A percentile compares a stretch with the other conserved stretches of the same genome.
phyloP scores from a whole-genome alignment of 2,888 invertebrate genomes.

The Apodemia zela region DNA sequence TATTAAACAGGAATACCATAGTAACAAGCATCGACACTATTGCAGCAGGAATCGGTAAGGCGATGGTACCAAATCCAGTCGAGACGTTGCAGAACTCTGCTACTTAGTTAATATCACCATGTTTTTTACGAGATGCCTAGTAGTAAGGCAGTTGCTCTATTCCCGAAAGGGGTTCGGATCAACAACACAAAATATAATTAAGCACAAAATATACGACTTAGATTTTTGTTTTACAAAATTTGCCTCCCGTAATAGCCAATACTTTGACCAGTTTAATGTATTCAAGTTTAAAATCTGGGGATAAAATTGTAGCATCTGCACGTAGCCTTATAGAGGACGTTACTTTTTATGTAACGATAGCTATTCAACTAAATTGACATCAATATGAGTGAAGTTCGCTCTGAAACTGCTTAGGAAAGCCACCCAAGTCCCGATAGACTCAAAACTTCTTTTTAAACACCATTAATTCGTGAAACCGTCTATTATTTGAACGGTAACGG shows the following conservation, averaged over 20 bases:
- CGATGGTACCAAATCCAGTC: too few species aligned
- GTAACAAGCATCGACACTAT: too few species aligned
- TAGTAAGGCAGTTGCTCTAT: too few species aligned
- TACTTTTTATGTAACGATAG: conserved; percentile 66
- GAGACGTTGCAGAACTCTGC: too few species aligned
- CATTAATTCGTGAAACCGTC: conserved; percentile 39
- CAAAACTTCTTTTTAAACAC: conserved; percentile 39
- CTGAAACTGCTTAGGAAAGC: conserved; percentile 36
- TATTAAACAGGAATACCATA: too few species aligned
- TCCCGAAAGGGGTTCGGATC: too few species aligned
- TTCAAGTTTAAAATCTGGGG: conserved; percentile 7
- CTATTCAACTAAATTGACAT: conserved; percentile 67
- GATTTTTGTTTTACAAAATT: background rate
- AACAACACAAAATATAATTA: too few species aligned
- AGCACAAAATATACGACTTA: too few species aligned
- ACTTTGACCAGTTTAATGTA: conserved; percentile 11
- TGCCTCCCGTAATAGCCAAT: background rate
- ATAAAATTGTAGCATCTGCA: conserved; percentile 37
- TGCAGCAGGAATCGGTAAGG: too few species aligned
- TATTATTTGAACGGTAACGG: conserved; percentile 35
- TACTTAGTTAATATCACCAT: too few species aligned
- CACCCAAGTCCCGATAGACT: conserved; percentile 39
- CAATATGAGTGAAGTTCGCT: conserved; percentile 51
- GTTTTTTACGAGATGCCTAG: too few species aligned
- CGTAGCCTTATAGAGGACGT: conserved; percentile 45